phyloP scores from a whole-genome alignment of 2,113 vertebrate genomes.

The Chaenocephalus aceratus region DNA sequence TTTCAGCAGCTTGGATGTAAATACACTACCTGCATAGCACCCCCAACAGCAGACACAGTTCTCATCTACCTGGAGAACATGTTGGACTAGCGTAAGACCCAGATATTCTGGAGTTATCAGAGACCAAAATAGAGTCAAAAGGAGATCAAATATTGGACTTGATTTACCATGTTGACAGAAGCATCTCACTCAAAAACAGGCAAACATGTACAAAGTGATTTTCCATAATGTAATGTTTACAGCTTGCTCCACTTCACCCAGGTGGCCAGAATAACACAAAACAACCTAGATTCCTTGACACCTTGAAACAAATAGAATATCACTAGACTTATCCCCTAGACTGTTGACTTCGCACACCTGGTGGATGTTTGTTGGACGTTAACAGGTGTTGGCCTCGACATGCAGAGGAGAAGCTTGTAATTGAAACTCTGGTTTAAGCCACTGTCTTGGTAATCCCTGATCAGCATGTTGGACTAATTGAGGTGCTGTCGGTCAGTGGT shows the following conservation, averaged over 20 bases:
- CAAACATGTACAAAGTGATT: not conserved
- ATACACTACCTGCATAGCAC: not conserved
- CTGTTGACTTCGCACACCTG: too few relatives aligned
- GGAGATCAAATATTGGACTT: not conserved
- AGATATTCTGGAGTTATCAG: not conserved
- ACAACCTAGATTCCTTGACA: not conserved
- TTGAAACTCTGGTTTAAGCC: constrained; percentile 51
- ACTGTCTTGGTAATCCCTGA: constrained; percentile 54
- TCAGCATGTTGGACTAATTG: constrained; percentile 52
- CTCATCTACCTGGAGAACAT: not conserved
- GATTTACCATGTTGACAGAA: not conserved
- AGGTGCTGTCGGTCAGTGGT: constrained; percentile 59
- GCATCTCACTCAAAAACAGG: not conserved
- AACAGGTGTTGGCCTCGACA: constrained; percentile 9
- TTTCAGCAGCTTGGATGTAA: not conserved
- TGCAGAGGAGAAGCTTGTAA: constrained; percentile 38
- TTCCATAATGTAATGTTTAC: not conserved
- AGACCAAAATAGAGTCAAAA: not conserved
- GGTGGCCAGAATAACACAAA: not conserved
- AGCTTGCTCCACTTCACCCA: not conserved
- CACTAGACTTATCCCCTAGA: not conserved
- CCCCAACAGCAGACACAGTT: not conserved
- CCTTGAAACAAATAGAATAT: not conserved
- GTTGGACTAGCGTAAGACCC: not conserved
- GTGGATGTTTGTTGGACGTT: not conserved